phyloP scores from a whole-genome alignment of 2,113 vertebrate genomes.

The Tympanuchus pallidicinctus region DNA sequence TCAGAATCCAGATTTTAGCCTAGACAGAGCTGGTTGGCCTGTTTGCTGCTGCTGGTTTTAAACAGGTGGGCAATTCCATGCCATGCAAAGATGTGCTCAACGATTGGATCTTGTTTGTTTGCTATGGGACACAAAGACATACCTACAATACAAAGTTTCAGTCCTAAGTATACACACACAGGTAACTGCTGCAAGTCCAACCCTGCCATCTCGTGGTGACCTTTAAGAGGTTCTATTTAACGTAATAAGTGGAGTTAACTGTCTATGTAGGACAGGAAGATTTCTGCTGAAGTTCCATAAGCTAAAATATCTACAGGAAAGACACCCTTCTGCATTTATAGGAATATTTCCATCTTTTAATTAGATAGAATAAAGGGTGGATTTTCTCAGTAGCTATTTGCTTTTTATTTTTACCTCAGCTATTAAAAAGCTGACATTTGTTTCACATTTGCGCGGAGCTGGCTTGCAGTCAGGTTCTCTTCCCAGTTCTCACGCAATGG shows the following conservation, averaged over 20 bases:
- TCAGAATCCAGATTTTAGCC: neutral
- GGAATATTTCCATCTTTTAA: neutral
- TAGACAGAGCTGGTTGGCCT: neutral
- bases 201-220: conserved; percentile 63
- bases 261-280: neutral
- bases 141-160: neutral
- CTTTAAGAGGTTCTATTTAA: neutral
- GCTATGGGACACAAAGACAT: neutral
- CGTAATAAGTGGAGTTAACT: accelerated
- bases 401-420: neutral
- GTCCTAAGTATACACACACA: neutral
- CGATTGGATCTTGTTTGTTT: neutral
- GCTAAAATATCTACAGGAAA: neutral
- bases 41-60: neutral
- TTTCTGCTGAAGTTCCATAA: neutral
- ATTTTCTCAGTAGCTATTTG: neutral
- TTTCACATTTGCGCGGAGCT: conserved; percentile 59
- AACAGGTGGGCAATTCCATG: neutral
- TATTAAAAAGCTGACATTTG: conserved; percentile 55
- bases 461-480: conserved; percentile 50
- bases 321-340: neutral
- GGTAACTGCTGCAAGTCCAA: neutral
- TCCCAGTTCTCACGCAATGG: conserved; percentile 60
- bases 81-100: neutral
- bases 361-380: neutral